phyloP scores from a whole-genome alignment of 2,797 vertebrate species.

The Syncerus caffer region DNA sequence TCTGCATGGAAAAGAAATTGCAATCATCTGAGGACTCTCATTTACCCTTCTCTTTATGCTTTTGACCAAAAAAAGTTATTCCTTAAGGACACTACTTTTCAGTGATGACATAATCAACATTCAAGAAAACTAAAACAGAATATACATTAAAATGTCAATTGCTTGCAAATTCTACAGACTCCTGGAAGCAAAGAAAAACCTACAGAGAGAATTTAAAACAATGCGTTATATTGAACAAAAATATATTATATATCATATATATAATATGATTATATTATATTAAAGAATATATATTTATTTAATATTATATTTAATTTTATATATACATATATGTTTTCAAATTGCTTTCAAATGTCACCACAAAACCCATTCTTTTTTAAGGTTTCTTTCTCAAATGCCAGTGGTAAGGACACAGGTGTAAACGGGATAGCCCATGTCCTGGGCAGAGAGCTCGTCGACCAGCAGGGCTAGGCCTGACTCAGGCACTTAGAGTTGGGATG shows the following conservation, averaged over 20 bases:
- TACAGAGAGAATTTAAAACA: neutral
- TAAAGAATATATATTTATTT: neutral
- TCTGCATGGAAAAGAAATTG: neutral
- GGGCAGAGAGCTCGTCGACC: too few relatives aligned
- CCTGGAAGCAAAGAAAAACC: neutral
- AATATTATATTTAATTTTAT: neutral
- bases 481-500: too few relatives aligned
- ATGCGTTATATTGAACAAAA: neutral
- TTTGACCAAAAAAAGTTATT: neutral
- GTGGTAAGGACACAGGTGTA: neutral
- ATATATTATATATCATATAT: neutral
- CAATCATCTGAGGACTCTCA: neutral
- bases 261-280: neutral
- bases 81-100: neutral
- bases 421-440: rapidly evolving
- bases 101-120: neutral
- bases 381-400: neutral
- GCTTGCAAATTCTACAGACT: neutral
- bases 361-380: neutral
- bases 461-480: neutral
- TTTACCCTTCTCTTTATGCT: neutral
- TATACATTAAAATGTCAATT: neutral
- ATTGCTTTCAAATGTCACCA: neutral
- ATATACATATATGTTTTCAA: neutral
- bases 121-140: neutral